Percentiles rank a stretch among this genome's conserved stretches.
Conservation (phyloP, 1,140 invertebrate genomes). For the Formica exsecta region DNA sequence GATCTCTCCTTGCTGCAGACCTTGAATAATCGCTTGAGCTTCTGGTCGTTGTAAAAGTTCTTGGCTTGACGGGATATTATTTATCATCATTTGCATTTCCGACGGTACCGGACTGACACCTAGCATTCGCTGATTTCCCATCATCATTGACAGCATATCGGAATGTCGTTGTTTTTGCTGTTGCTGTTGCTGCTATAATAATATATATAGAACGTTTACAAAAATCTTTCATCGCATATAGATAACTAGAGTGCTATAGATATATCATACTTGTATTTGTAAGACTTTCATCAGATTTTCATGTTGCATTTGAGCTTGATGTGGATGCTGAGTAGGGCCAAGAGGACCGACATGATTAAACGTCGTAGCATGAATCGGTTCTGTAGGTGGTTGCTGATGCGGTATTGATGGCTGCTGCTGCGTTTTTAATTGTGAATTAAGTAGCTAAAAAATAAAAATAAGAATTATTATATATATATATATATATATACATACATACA, state of each 20-base stretch:
- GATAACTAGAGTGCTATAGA: background rate
- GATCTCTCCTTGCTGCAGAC: constrained; percentile 91
- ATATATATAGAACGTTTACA: constrained; percentile 17
- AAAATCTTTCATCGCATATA: background rate
- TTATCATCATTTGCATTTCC: constrained; percentile 87
- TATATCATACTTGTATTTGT: constrained; percentile 81
- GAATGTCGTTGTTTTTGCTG: constrained; percentile 83
- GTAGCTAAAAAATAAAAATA: constrained; percentile 74
- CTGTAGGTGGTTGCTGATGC: constrained; percentile 71
- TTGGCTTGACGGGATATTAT: constrained; percentile 85
- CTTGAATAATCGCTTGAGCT: constrained; percentile 91
- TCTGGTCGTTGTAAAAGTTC: constrained; percentile 91
- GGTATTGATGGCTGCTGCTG: constrained; percentile 70
- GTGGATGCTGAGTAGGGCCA: constrained; percentile 84
- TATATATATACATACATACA: background rate
- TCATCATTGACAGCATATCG: constrained; percentile 85
- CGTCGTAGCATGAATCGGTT: constrained; percentile 76
- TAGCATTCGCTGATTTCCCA: constrained; percentile 82
- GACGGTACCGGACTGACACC: constrained; percentile 86
- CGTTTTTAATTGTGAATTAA: constrained; percentile 81
- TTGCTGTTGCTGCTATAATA: constrained; percentile 81
- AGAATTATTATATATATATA: background rate
- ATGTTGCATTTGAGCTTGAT: constrained; percentile 86
- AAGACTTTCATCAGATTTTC: constrained; percentile 87
- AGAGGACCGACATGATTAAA: constrained; percentile 84